Evolutionary conservation across 1,140 invertebrate species (phyloP).

Genomic region (Apocrypta bakeri): DNA sequence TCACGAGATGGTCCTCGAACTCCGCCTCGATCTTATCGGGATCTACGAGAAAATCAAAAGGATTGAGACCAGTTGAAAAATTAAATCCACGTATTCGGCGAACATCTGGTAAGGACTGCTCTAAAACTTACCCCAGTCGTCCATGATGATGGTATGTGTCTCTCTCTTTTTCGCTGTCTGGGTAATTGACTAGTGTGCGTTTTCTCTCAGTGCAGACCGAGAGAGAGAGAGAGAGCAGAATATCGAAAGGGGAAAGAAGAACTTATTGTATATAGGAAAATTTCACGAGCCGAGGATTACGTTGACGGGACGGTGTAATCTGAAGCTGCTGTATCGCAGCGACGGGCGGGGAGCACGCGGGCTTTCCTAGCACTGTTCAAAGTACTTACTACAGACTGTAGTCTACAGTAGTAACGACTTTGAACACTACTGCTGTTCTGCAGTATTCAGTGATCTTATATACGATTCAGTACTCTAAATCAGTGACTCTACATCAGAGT

Average conservation of each 20-base stretch:
- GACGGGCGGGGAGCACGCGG: no score
- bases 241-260: not conserved
- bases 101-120: not conserved
- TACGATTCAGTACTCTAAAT: no score
- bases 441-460: no score
- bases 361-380: not conserved
- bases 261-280: not conserved
- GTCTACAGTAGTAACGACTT: no score
- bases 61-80: no score
- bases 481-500: no score
- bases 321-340: not conserved
- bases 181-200: not conserved
- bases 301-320: not conserved
- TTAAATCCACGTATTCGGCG: not conserved
- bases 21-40: constrained; percentile 67
- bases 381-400: not conserved
- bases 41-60: constrained; percentile 62
- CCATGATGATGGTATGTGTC: constrained; percentile 29
- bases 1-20: constrained; percentile 65
- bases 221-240: not conserved
- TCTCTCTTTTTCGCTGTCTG: not conserved
- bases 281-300: constrained; percentile 23
- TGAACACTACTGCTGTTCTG: not conserved
- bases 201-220: not conserved
- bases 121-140: constrained; percentile 43